These are phyloP conservation scores for Pseudomyrmex cubaensis DNA, from an alignment of 1,140 invertebrate species.

Conservation along the genomic window DNA sequence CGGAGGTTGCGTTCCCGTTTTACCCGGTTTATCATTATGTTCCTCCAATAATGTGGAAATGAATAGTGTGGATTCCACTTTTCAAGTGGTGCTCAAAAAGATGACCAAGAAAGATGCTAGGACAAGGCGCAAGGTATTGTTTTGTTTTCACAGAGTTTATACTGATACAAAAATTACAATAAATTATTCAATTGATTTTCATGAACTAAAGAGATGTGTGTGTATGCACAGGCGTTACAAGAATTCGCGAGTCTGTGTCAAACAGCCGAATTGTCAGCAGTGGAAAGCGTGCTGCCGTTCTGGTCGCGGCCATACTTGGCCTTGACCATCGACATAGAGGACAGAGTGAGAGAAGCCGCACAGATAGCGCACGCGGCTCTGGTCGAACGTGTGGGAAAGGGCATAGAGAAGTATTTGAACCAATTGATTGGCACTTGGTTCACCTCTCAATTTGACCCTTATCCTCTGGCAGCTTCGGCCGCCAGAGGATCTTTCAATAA, in stretches of 20 bases:
- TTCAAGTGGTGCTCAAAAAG: conserved; percentile 90
- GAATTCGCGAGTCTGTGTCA: conserved; percentile 90
- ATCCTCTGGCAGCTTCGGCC: conserved; percentile 91
- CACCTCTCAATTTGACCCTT: conserved; percentile 92
- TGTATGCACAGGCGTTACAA: conserved; percentile 88
- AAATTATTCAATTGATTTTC: neutral
- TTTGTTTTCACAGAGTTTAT: neutral
- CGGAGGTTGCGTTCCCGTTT: conserved; percentile 87
- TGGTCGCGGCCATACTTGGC: conserved; percentile 92
- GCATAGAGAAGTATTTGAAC: conserved; percentile 92
- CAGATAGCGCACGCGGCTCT: conserved; percentile 90
- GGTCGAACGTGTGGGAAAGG: conserved; percentile 88
- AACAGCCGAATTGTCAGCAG: conserved; percentile 86
- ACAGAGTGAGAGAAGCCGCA: conserved; percentile 91
- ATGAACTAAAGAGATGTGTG: conserved; percentile 29
- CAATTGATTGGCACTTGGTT: conserved; percentile 91
- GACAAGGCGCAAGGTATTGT: conserved; percentile 92
- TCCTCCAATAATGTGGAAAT: conserved; percentile 86
- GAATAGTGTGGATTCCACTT: conserved; percentile 86
- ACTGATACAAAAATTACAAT: neutral
- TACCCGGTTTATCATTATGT: conserved; percentile 85
- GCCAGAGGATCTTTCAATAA: conserved; percentile 90
- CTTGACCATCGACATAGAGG: conserved; percentile 91
- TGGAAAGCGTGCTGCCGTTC: conserved; percentile 90
- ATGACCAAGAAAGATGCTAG: conserved; percentile 94